These are phyloP conservation scores for Helicolenus hilgendorfi DNA, from an alignment of 2,797 vertebrate species.

Conservation along the genomic window DNA sequence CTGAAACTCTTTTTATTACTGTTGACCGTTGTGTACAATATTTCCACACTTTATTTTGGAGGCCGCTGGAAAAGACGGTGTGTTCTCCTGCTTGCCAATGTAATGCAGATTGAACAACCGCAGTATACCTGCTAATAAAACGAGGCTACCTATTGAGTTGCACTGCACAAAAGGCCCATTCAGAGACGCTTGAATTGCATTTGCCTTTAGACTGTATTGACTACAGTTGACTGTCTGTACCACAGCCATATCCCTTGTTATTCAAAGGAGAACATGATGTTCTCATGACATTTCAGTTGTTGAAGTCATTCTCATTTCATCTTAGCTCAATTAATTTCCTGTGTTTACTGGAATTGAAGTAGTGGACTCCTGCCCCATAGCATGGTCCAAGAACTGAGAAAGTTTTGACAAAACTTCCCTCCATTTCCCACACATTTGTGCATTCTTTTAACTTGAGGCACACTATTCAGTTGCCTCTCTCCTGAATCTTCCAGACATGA, in stretches of 20 bases:
- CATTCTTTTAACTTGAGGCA: constrained; percentile 69
- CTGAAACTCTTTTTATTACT: constrained; percentile 14
- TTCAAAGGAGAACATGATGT: constrained; percentile 64
- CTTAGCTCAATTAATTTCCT: constrained; percentile 68
- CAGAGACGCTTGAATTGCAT: constrained; percentile 29
- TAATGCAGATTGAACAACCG: constrained; percentile 18
- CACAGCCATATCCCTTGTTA: constrained; percentile 28
- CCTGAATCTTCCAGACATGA: constrained; percentile 34
- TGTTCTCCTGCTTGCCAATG: constrained; percentile 19
- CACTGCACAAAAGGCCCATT: constrained; percentile 63
- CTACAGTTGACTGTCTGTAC: constrained; percentile 36
- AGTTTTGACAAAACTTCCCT: constrained; percentile 45
- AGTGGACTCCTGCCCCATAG: constrained; percentile 52
- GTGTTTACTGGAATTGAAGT: constrained; percentile 78
- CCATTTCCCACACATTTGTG: constrained; percentile 60
- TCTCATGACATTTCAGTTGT: constrained; percentile 58
- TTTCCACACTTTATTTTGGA: constrained; percentile 13
- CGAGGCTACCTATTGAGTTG: constrained; percentile 57
- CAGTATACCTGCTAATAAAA: constrained; percentile 59
- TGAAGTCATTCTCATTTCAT: constrained; percentile 72
- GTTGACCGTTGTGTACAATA: background rate
- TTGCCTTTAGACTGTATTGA: constrained; percentile 37
- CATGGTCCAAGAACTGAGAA: constrained; percentile 46
- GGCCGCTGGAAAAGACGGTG: background rate
- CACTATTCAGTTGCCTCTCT: constrained; percentile 26